These are phyloP conservation scores for Coilia nasus DNA, from an alignment of 2,797 vertebrate genomes.

Conservation along the genomic window DNA sequence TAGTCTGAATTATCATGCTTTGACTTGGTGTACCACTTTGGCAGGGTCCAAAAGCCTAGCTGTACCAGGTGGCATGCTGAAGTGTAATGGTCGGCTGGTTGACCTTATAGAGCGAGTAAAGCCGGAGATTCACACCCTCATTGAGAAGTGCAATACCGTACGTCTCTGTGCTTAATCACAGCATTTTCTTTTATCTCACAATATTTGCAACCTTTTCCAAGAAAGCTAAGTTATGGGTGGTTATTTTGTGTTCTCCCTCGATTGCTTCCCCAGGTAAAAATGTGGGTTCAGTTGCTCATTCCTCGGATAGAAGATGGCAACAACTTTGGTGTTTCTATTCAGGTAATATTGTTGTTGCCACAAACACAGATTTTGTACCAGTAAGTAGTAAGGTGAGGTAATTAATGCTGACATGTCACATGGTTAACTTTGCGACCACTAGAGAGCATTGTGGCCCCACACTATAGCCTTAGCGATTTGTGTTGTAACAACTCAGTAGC, in stretches of 20 bases:
- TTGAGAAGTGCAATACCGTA: constrained; percentile 73
- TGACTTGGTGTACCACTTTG: not conserved
- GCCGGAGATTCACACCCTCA: constrained; percentile 72
- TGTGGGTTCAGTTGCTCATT: constrained; percentile 77
- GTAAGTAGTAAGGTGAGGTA: not conserved
- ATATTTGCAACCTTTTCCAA: not conserved
- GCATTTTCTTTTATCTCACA: not conserved
- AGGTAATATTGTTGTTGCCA: constrained; percentile 56
- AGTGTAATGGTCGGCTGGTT: constrained; percentile 69
- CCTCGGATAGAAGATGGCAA: constrained; percentile 79
- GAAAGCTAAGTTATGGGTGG: not conserved
- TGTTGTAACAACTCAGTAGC: not conserved
- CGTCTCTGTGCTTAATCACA: constrained; percentile 27
- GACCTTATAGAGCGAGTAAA: constrained; percentile 69
- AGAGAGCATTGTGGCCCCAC: not conserved
- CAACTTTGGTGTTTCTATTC: constrained; percentile 79
- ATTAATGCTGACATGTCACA: not conserved
- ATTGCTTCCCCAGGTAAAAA: constrained; percentile 65
- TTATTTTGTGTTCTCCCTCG: not conserved
- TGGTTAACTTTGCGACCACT: not conserved
- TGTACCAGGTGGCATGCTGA: constrained; percentile 46
- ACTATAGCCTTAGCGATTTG: not conserved
- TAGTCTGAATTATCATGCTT: not conserved
- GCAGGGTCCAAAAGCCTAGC: constrained; percentile 26
- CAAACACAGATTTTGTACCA: not conserved